Percentiles rank a stretch among this genome's conserved stretches.
phyloP scores from a whole-genome alignment of 1,140 invertebrate species.

The Eciton burchellii region DNA sequence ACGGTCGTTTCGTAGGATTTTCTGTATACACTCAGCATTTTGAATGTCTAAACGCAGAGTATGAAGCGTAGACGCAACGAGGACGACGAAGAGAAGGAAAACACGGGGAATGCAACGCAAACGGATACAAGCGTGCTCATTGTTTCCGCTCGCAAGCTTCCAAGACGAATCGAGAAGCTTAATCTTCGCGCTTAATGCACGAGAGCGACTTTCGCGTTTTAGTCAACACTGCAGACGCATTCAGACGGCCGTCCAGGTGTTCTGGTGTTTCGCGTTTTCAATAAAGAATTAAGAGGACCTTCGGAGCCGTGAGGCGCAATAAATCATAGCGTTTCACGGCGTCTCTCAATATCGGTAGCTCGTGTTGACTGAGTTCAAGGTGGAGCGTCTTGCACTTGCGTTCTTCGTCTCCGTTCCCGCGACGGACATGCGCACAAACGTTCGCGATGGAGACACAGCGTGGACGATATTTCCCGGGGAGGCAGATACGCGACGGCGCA shows the following conservation, averaged over 20 bases:
- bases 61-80: neutral
- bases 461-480: conserved; percentile 25
- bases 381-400: conserved; percentile 45
- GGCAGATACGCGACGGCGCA: conserved; percentile 36
- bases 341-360: conserved; percentile 58
- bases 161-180: neutral
- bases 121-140: conserved; percentile 48
- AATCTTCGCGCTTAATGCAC: neutral
- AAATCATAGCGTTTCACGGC: conserved; percentile 59
- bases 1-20: conserved; percentile 23
- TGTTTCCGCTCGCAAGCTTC: neutral
- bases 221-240: neutral
- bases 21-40: conserved; percentile 15
- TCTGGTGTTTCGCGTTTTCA: neutral
- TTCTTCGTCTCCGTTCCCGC: conserved; percentile 27
- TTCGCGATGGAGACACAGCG: too few relatives aligned
- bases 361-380: conserved; percentile 63
- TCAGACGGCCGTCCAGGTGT: neutral
- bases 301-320: conserved; percentile 24
- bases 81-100: neutral
- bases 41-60: conserved; percentile 7
- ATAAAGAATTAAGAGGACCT: neutral
- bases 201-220: neutral
- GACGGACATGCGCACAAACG: neutral
- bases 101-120: conserved; percentile 2